Conservation (phyloP, 2,113 vertebrate species). For the Pycnonotus jocosus region DNA sequence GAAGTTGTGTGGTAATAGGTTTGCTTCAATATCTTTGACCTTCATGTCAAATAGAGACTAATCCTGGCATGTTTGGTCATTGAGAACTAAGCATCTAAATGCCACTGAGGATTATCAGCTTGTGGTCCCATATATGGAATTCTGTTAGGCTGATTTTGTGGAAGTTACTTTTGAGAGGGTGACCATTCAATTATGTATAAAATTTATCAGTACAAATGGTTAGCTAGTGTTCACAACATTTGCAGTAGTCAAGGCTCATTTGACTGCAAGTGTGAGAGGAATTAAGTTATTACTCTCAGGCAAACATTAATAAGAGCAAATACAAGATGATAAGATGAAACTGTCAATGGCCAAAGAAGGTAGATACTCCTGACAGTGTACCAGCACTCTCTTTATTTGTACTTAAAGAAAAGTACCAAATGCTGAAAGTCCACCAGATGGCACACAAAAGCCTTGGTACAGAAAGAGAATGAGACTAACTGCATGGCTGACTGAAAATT, state of each 20-base stretch:
- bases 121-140: not conserved
- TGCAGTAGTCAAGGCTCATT: not conserved
- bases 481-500: not conserved
- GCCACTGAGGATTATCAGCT: not conserved
- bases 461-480: not conserved
- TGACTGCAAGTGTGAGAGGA: not conserved
- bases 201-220: not conserved
- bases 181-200: rapidly evolving
- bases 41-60: not conserved
- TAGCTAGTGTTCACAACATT: not conserved
- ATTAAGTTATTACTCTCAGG: not conserved
- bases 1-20: not conserved
- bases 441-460: constrained; percentile 50
- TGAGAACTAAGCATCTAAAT: not conserved
- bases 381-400: not conserved
- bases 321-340: not conserved
- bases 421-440: constrained; percentile 60
- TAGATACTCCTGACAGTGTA: not conserved
- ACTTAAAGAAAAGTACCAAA: not conserved
- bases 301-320: not conserved
- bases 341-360: not conserved
- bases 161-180: not conserved
- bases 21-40: not conserved
- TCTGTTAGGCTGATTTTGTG: not conserved
- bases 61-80: not conserved